Base-by-base conservation (phyloP, 2,113 vertebrate species). In the Cavia aperea region DNA sequence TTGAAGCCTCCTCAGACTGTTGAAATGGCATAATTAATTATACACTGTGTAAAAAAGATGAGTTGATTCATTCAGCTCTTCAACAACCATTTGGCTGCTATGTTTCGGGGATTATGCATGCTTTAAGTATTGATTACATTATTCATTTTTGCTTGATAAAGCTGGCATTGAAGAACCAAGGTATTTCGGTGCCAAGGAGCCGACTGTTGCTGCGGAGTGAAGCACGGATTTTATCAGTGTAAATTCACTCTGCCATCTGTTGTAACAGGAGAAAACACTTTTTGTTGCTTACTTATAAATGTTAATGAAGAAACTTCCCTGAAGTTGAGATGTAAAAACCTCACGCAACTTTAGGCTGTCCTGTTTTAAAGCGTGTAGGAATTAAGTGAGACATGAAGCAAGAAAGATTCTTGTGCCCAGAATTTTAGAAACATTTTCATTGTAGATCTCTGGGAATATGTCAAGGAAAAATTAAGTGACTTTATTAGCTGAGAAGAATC, bases 351-450 rank as follows among this genome's bases (percentile, higher is more conserved):
- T 93, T 93, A 81, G 92, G 9, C 7, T 81, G 65, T 75, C n/a
- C 86, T n/a, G 23, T 94, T 94, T 89, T 82, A 94, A 94, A 93
- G 77, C 9, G 68, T 70, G 54, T 33, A 81, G 16, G 31, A 90
- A 90, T 88, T 77, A 75, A n/a, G 72, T 75, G 65, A 86, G 51
- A 49, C 68, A 36, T 58, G 39, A 10, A 77, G 39, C 24, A 86
- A 90, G 51, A 83, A 68, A 46, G 43, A 29, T 43, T 58, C n/a
- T 54, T 91, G 70, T 72, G 90, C 26, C 10, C 31, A 26, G 46
- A 91, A 94, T 51, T 6, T 33, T 19, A 43, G 26, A 79, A 83
- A 5, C 4, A 19, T 58, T 88, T 91, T 77, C 33, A 75, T 81
- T 73, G 81, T 4, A 62, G 58, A 89, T 33, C n/a, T 92, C 46